Percentiles rank a stretch among this genome's conserved stretches.
Conservation (phyloP, 2,888 invertebrate genomes). For the Mythimna albipuncta region DNA sequence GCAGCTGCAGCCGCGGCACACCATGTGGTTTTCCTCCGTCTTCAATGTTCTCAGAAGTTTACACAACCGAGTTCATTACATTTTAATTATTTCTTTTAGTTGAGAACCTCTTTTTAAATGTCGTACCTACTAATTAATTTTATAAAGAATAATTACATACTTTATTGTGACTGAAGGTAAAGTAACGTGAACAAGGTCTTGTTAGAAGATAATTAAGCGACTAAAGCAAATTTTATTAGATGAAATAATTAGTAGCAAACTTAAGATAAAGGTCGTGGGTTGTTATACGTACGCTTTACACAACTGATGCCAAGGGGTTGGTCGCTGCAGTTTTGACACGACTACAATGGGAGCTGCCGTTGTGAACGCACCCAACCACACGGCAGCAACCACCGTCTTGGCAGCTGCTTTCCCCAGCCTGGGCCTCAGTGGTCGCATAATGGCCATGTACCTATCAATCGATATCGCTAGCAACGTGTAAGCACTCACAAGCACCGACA, state of each 20-base stretch:
- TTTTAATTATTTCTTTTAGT: slow-evolving; percentile 17
- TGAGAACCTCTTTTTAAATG: neutral
- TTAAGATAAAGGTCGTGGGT: neutral
- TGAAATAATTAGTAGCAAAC: neutral
- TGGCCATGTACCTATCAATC: slow-evolving; percentile 97
- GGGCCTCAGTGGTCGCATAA: slow-evolving; percentile 96
- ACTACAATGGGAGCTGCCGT: slow-evolving; percentile 96
- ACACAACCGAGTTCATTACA: slow-evolving; percentile 10
- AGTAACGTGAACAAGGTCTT: slow-evolving; percentile 1
- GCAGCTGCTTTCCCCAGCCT: slow-evolving; percentile 94
- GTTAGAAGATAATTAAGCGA: slow-evolving; percentile 9
- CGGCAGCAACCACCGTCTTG: slow-evolving; percentile 92
- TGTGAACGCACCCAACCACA: slow-evolving; percentile 94
- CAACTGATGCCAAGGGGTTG: slow-evolving; percentile 90
- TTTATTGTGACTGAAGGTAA: neutral
- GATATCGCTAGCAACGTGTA: slow-evolving; percentile 98
- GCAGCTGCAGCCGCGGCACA: neutral
- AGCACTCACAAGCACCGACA: slow-evolving; percentile 96
- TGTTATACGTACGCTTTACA: slow-evolving; percentile 92
- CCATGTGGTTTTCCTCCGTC: neutral
- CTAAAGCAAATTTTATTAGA: neutral
- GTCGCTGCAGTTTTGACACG: slow-evolving; percentile 93
- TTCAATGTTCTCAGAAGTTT: neutral
- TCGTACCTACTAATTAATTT: slow-evolving; percentile 16
- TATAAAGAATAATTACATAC: slow-evolving; percentile 7